These are phyloP conservation scores for Oryzias javanicus DNA, from an alignment of 2,113 vertebrate species.

Conservation along the genomic window DNA sequence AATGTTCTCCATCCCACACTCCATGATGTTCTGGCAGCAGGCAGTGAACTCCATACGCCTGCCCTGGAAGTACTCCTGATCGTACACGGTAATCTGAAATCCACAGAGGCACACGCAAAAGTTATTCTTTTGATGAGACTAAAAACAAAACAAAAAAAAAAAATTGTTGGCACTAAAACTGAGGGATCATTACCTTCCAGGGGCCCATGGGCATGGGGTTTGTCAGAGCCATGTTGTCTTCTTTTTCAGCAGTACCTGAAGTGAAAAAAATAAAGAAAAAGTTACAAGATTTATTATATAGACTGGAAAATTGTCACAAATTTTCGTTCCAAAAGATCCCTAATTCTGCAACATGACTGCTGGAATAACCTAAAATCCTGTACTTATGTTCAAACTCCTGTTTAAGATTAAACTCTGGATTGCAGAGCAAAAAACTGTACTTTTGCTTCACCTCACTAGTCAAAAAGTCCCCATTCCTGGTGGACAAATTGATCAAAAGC, in stretches of 20 bases:
- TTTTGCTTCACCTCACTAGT: not conserved
- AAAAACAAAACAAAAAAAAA: not conserved
- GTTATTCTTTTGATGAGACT: not conserved
- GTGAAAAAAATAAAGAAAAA: not conserved
- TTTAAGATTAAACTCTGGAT: slow-evolving; percentile 3
- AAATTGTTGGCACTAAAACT: not conserved
- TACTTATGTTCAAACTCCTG: not conserved
- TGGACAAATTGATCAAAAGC: slow-evolving; percentile 8
- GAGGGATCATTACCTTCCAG: slow-evolving; percentile 83
- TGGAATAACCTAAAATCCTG: not conserved
- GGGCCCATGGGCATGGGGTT: slow-evolving; percentile 86
- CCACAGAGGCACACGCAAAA: slow-evolving; percentile 5
- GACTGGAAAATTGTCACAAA: not conserved
- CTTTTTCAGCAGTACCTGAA: slow-evolving; percentile 61
- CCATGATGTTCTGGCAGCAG: slow-evolving; percentile 91
- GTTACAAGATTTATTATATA: not conserved
- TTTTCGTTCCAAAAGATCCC: not conserved
- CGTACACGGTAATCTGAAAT: slow-evolving; percentile 91
- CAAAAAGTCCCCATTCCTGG: not conserved
- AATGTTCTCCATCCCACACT: slow-evolving; percentile 89
- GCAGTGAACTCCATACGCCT: slow-evolving; percentile 93
- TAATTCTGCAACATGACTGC: not conserved
- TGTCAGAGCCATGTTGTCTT: slow-evolving; percentile 85
- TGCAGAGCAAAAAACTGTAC: slow-evolving; percentile 1
- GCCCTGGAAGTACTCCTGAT: slow-evolving; percentile 96